Evolutionary conservation across 2,797 vertebrate species (phyloP).

Genomic region (Huso huso): DNA sequence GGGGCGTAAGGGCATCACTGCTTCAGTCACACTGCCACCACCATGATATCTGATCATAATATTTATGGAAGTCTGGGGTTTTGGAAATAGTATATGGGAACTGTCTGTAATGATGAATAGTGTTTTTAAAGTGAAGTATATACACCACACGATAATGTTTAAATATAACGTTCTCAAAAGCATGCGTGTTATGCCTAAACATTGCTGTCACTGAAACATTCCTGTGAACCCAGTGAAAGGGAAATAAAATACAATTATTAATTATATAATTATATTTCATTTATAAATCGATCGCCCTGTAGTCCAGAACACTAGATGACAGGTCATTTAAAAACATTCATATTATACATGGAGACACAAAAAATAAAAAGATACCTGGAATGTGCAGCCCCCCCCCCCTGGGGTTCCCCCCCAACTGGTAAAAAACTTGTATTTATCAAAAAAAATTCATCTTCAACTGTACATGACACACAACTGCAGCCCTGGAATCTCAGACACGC

Average conservation of each 20-base stretch:
- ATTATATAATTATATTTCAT: neutral
- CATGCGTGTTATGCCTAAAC: constrained; percentile 26
- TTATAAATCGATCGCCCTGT: constrained; percentile 23
- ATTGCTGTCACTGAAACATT: constrained; percentile 15
- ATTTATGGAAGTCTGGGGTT: constrained; percentile 54
- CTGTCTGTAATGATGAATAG: constrained; percentile 49
- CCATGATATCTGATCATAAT: constrained; percentile 28
- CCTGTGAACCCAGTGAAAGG: too few relatives aligned
- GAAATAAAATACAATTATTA: too few relatives aligned
- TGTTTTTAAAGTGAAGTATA: constrained; percentile 37
- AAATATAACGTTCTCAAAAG: constrained; percentile 41
- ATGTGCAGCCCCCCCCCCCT: too few relatives aligned
- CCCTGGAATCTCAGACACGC: constrained; percentile 47
- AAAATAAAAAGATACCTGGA: too few relatives aligned
- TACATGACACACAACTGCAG: constrained; percentile 35
- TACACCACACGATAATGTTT: constrained; percentile 34
- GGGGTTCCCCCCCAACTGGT: too few relatives aligned
- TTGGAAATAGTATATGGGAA: constrained; percentile 47
- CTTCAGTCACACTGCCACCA: constrained; percentile 9
- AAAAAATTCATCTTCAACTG: too few relatives aligned
- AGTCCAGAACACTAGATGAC: too few relatives aligned
- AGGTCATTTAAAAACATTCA: too few relatives aligned
- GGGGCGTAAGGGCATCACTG: constrained; percentile 25
- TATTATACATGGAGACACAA: too few relatives aligned
- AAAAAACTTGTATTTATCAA: too few relatives aligned